These are phyloP conservation scores for Grallaria varia DNA, from an alignment of 2,113 vertebrate species.

Conservation along the genomic window DNA sequence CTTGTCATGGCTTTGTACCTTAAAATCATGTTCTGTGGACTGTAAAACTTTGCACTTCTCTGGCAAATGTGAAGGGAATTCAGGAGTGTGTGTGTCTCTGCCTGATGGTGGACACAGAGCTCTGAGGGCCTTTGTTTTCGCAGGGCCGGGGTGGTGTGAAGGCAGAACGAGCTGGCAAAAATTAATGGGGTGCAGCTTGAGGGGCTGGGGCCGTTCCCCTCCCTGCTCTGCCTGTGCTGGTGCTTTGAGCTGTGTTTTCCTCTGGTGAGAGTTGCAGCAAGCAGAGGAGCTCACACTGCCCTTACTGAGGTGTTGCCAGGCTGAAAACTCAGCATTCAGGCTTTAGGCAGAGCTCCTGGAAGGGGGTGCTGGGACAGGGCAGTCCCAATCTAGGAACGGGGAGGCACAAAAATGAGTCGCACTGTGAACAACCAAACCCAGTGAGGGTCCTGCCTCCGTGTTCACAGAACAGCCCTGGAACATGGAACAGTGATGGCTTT, in stretches of 20 bases:
- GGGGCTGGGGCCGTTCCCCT: fast-evolving
- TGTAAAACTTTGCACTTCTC: neutral
- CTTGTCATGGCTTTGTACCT: neutral
- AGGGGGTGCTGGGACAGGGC: neutral
- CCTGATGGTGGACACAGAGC: neutral
- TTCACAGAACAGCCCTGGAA: neutral
- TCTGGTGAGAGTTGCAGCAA: neutral
- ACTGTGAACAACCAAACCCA: neutral
- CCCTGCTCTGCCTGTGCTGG: neutral
- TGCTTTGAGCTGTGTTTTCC: neutral
- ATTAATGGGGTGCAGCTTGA: fast-evolving
- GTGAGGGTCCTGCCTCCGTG: neutral
- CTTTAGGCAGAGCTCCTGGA: neutral
- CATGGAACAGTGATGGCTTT: neutral
- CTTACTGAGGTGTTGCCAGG: neutral
- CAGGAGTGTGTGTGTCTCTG: neutral
- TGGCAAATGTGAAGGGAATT: neutral
- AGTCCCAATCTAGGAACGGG: neutral
- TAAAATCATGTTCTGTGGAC: neutral
- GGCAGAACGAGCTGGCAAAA: neutral
- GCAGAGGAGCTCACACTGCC: neutral
- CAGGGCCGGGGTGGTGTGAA: neutral
- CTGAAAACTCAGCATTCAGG: neutral
- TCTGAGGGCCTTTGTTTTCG: neutral
- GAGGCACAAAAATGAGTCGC: neutral